These are phyloP conservation scores for Drosophila formosana DNA, from an alignment of 2,888 invertebrate species.

Conservation along the genomic window DNA sequence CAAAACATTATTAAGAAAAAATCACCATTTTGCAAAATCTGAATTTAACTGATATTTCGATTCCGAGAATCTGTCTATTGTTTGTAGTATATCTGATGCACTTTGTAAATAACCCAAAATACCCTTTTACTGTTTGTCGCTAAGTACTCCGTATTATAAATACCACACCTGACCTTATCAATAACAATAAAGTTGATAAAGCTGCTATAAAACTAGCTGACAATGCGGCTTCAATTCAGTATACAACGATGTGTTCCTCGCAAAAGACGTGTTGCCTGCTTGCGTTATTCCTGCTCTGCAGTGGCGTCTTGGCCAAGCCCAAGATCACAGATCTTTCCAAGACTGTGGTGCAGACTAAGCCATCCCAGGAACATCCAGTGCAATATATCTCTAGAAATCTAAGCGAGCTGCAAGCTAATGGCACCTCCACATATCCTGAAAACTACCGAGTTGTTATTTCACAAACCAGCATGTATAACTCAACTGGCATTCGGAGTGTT, in stretches of 20 bases:
- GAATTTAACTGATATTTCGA: too few relatives aligned
- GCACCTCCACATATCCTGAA: conserved; percentile 1
- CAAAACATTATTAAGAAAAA: too few relatives aligned
- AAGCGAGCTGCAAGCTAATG: neutral
- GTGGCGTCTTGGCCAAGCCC: neutral
- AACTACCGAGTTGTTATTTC: neutral
- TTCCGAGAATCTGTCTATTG: too few relatives aligned
- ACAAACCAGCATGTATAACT: neutral
- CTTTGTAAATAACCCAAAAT: too few relatives aligned
- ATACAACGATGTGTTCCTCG: neutral
- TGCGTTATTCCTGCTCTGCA: neutral
- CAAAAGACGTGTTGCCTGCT: neutral
- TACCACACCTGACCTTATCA: conserved; percentile 1
- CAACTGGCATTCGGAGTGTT: conserved; percentile 20
- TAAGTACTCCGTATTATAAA: too few relatives aligned
- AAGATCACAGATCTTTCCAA: neutral
- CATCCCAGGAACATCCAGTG: neutral
- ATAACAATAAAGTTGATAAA: neutral
- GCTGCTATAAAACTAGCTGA: neutral
- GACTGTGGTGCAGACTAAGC: neutral
- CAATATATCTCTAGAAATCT: neutral
- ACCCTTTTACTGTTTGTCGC: too few relatives aligned
- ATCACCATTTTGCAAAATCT: too few relatives aligned
- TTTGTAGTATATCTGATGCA: too few relatives aligned
- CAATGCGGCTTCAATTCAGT: conserved; percentile 1